A percentile compares a stretch with the other conserved stretches of the same genome.
Conservation (phyloP, 2,113 vertebrate species). For the Neolamprologus devosi region DNA sequence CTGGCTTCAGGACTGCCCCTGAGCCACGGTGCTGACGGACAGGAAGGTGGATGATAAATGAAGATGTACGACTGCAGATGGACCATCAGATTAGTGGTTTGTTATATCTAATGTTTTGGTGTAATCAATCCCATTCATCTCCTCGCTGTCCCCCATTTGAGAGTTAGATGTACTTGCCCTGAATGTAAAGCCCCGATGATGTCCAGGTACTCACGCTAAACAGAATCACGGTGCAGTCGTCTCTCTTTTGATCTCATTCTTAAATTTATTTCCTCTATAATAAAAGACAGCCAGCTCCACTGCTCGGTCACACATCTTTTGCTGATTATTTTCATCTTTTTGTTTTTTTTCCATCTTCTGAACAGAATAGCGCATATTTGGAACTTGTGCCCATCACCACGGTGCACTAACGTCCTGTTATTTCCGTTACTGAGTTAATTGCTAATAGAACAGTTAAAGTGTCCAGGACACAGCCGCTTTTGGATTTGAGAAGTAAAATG, state of each 20-base stretch:
- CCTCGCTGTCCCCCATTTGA: not conserved
- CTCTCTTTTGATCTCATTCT: slow-evolving; percentile 5
- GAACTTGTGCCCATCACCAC: not conserved
- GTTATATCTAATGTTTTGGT: slow-evolving; percentile 60
- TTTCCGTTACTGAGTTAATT: slow-evolving; percentile 51
- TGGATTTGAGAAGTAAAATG: slow-evolving; percentile 38
- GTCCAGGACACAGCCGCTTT: slow-evolving; percentile 20
- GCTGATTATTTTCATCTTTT: slow-evolving; percentile 43
- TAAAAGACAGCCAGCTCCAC: slow-evolving; percentile 9
- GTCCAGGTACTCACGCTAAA: not conserved
- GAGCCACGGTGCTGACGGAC: slow-evolving; percentile 53
- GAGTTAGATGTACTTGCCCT: slow-evolving; percentile 4
- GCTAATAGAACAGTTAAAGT: slow-evolving; percentile 35
- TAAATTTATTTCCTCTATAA: not conserved
- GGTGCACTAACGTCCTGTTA: slow-evolving; percentile 45
- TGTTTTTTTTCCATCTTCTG: not conserved
- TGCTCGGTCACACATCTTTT: slow-evolving; percentile 56
- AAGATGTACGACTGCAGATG: slow-evolving; percentile 70
- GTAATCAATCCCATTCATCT: slow-evolving; percentile 68
- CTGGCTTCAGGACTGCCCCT: slow-evolving; percentile 33
- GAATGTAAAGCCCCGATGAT: not conserved
- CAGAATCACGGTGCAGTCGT: not conserved
- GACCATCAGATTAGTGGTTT: slow-evolving; percentile 70
- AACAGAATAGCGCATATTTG: slow-evolving; percentile 18
- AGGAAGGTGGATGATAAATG: slow-evolving; percentile 67